Base-by-base conservation (phyloP, 2,113 vertebrate genomes). In the Spermophilus dauricus region DNA sequence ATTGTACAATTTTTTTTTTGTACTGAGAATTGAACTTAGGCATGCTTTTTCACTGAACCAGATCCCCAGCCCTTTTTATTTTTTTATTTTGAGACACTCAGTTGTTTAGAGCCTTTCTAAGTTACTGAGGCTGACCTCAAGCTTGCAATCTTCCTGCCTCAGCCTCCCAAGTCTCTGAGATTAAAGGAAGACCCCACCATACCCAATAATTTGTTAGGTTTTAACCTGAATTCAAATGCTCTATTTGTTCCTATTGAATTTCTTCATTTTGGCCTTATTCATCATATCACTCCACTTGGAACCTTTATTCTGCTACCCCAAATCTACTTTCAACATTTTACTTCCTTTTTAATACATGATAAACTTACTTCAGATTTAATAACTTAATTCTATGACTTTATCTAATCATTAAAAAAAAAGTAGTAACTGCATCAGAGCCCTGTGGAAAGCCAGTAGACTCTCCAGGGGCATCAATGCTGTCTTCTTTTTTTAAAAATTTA, bases 351-450 rank as follows among this genome's bases (percentile, higher is more conserved):
- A 48, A 16, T 82, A 45, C 39, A 32, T 67, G 30, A 67, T 67
- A 67, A 32, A 67, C 11, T 67, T 67, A 67, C 11, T 82, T 89
- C 45, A 65, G 5, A 70, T 86, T 58, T 67, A 20, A 84, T 86
- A 48, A 85, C 63, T 80, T 63, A 42, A 28, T 93, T 65, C 69
- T 93, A 12, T 70, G 48, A 20, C n/a, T 84, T 77, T 70, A 67
- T 80, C 30, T 89, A 73, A 67, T 96, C n/a, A n/a, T 80, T 94
- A 53, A 69, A 88, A 32, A 88, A 32, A 80, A 78, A 92, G 37
- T 13, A 34, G 45, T 78, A 16, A 77, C 63, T 75, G 17, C 8
- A 18, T 84, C 16, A 26, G 84, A 92, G 37, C 32, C 26, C 58
- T 24, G 12, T 53, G 61, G 69, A 39, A 77, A 63, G 22, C 30